These are phyloP conservation scores for Homarus gammarus DNA, from an alignment of 2,888 invertebrate species.

Conservation along the genomic window DNA sequence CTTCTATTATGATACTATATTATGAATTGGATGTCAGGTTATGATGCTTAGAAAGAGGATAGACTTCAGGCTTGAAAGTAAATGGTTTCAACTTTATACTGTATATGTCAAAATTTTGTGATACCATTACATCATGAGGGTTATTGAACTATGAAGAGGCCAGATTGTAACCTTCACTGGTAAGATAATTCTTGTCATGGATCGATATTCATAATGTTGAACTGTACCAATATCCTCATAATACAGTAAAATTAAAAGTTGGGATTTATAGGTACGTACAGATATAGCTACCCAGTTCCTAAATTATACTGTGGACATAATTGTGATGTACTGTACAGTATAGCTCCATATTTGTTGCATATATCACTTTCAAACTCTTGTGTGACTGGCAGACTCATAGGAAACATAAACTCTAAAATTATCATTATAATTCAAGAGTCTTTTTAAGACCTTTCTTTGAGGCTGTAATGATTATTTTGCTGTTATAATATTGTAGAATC, in stretches of 20 bases:
- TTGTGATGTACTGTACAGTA: background rate
- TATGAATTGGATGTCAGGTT: background rate
- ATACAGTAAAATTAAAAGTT: background rate
- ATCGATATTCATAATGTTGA: background rate
- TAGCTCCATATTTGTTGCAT: slow-evolving; percentile 4
- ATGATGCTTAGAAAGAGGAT: background rate
- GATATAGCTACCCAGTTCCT: background rate
- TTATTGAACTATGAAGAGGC: background rate
- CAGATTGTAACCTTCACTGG: background rate
- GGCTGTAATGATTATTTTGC: background rate
- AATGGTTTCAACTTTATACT: background rate
- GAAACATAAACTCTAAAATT: background rate
- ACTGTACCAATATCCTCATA: background rate
- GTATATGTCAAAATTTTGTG: background rate
- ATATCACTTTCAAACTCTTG: background rate
- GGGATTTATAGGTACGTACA: background rate
- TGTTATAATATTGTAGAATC: background rate
- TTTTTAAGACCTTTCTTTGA: background rate
- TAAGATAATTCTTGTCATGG: background rate
- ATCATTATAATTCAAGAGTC: background rate
- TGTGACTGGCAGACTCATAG: background rate
- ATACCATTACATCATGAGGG: background rate
- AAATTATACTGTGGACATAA: background rate
- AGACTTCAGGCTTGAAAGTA: no score
- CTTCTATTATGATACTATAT: slow-evolving; percentile 4